Evolutionary conservation across 2,797 vertebrate species (phyloP).

Genomic region (Carapus acus): DNA sequence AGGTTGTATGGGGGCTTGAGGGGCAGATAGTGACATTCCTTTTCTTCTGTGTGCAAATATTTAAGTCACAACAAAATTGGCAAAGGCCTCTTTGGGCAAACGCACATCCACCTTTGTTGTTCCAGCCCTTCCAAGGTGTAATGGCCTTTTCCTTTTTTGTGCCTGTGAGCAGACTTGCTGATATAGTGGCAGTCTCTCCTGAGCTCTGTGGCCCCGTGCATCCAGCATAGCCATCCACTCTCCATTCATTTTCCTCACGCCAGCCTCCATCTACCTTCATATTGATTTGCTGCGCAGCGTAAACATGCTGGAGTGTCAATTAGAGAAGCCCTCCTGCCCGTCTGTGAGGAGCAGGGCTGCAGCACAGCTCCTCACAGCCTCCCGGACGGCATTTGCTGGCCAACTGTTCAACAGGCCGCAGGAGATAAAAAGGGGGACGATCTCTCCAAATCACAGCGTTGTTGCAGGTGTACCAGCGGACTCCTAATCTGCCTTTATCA

Average conservation of each 20-base stretch:
- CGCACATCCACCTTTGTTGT: conserved; percentile 20
- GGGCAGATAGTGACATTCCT: too few relatives aligned
- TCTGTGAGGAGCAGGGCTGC: conserved; percentile 53
- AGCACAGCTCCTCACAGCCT: conserved; percentile 48
- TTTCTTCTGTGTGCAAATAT: too few relatives aligned
- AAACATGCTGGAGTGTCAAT: conserved; percentile 68
- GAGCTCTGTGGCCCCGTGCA: conserved; percentile 27
- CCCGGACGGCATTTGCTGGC: conserved; percentile 28
- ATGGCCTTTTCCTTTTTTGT: conserved; percentile 32
- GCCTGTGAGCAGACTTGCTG: conserved; percentile 19
- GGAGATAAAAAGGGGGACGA: conserved; percentile 37
- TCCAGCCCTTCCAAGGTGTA: conserved; percentile 24
- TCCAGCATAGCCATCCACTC: conserved; percentile 35
- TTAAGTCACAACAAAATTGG: too few relatives aligned
- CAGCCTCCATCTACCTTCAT: conserved; percentile 51
- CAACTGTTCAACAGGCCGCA: conserved; percentile 46
- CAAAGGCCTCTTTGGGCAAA: too few relatives aligned
- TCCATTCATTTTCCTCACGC: conserved; percentile 52
- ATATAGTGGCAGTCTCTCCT: conserved; percentile 20
- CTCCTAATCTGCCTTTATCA: conserved; percentile 26
- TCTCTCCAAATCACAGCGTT: conserved; percentile 41
- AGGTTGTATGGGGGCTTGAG: too few relatives aligned
- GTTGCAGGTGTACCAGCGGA: conserved; percentile 35
- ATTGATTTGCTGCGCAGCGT: conserved; percentile 65
- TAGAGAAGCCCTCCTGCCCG: conserved; percentile 60